Conservation (phyloP, 2,113 vertebrate species). For the Paramisgurnus dabryanus region DNA sequence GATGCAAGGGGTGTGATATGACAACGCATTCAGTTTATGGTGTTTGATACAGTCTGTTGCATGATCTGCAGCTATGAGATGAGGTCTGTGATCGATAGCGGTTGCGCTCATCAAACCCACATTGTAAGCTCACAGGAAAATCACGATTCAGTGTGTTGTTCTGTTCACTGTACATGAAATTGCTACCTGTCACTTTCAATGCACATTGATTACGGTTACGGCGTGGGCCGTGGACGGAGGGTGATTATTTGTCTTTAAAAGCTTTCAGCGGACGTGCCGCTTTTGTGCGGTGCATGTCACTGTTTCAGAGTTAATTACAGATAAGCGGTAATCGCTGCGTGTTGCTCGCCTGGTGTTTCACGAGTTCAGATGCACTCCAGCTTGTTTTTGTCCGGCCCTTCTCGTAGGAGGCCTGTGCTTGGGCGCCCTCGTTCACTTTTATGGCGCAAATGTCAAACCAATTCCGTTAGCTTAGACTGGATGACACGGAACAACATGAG, state of each 20-base stretch:
- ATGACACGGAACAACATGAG: background rate
- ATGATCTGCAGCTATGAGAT: background rate
- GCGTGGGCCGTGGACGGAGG: conserved; percentile 29
- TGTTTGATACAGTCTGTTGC: background rate
- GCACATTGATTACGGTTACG: conserved; percentile 37
- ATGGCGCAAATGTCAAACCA: conserved; percentile 27
- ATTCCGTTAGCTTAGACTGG: background rate
- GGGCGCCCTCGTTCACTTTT: background rate
- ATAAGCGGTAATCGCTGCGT: conserved; percentile 28
- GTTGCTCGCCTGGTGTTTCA: conserved; percentile 41
- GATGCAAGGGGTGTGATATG: background rate
- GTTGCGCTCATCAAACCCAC: conserved; percentile 15
- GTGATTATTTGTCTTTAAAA: conserved; percentile 43
- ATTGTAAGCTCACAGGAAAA: conserved; percentile 30
- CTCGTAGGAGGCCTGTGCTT: conserved; percentile 28
- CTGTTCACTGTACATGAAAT: conserved; percentile 41
- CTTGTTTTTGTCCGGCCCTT: background rate
- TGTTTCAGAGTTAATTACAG: conserved; percentile 52
- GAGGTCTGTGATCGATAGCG: conserved; percentile 16
- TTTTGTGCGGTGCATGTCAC: conserved; percentile 32
- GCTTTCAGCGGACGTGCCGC: conserved; percentile 31
- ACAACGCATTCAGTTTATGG: conserved; percentile 15
- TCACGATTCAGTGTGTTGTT: conserved; percentile 24
- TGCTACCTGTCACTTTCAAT: conserved; percentile 50
- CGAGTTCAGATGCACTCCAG: background rate